Evolutionary conservation across 2,888 invertebrate species (phyloP), one percentile per base, ranked within the genome.

Genomic region (Lasioglossum malachurum): DNA sequence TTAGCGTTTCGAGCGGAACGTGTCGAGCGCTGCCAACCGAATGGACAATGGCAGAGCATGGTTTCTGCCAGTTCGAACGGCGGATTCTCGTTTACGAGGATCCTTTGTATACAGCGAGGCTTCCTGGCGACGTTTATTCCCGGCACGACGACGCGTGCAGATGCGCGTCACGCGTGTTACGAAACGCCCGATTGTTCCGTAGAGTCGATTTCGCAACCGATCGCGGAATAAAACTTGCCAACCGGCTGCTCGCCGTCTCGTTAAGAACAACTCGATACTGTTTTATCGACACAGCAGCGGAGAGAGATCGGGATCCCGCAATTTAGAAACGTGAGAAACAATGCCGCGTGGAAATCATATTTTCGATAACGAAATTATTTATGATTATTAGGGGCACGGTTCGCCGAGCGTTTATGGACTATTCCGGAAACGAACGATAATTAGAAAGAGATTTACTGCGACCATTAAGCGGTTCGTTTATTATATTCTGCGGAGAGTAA

Each of bases 321-420:
- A 82, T 57, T 57, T n/a, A n/a, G n/a, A 57, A 57, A n/a, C 91
- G 87, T 87, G 87, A 91, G 90, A 89, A 87, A 71, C 64, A n/a
- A 57, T 23, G 57, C 53, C 53, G 64, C 27, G 27, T 31, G 31
- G 16, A 31, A 64, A 64, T 31, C 16, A 64, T 64, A 64, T 31
- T 64, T 64, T 46, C 27, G 19, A 31, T 74, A 27, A 74, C 46
- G 46, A 31, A 44, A 46, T 74, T 74, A 74, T 74, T 49, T 74
- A 74, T 23, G 73, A 31, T 31, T 23, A 49, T 49, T 73, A 46
- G 73, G 31, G 1, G 31, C 27, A 10, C 14, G 35, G 16, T 74
- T 31, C 49, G 19, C 46, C 16, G 2, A 41, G 41, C 67, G 31
- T 38, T 38, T 38, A 67, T 35, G 67, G 35, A 67, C 67, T 67